These are phyloP conservation scores for Lasioglossum oenotherae DNA, from an alignment of 2,888 invertebrate species.

Conservation along the genomic window DNA sequence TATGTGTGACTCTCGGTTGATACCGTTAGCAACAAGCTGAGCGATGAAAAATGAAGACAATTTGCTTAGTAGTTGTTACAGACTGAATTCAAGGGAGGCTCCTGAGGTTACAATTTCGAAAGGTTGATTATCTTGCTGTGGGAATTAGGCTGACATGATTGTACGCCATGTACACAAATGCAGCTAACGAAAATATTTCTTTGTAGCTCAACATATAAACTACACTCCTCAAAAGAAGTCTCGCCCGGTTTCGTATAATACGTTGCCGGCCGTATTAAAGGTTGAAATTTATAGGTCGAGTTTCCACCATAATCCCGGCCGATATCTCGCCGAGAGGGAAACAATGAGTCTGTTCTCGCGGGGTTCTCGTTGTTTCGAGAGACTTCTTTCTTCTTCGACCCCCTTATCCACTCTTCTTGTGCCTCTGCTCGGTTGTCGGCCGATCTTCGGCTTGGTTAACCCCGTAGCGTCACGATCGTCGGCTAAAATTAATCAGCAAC, in stretches of 20 bases:
- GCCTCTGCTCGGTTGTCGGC: not conserved
- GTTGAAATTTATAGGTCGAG: slow-evolving; percentile 79
- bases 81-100: not conserved
- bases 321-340: slow-evolving; percentile 66
- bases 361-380: slow-evolving; percentile 27
- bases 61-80: not conserved
- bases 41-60: not conserved
- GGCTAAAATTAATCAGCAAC: not conserved
- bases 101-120: not conserved
- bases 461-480: not conserved
- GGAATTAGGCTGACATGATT: not conserved
- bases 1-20: not conserved
- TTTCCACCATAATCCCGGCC: slow-evolving; percentile 74
- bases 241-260: slow-evolving; percentile 71
- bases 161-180: not conserved
- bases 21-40: not conserved
- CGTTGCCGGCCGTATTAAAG: slow-evolving; percentile 64
- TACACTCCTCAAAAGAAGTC: not conserved
- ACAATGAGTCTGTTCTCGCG: slow-evolving; percentile 57
- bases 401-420: not conserved
- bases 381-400: slow-evolving; percentile 18
- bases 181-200: not conserved
- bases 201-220: not conserved
- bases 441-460: not conserved
- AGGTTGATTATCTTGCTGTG: not conserved